Percentiles rank a stretch among this genome's conserved stretches.
phyloP scores from a whole-genome alignment of 2,888 invertebrate genomes.

The Cremastobaeus sp. region DNA sequence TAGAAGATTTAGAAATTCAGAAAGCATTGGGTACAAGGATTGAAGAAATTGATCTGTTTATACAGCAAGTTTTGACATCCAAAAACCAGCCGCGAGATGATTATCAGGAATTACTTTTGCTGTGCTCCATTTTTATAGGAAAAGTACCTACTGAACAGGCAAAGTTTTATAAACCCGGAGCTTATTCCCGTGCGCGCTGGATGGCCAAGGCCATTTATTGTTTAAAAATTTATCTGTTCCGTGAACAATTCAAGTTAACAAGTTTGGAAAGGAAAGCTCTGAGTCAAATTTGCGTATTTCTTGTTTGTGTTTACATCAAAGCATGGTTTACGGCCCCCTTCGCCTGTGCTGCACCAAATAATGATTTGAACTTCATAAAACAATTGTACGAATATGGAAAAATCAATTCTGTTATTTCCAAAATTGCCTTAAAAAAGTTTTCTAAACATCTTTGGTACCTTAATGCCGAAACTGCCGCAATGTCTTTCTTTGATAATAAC shows the following conservation, averaged over 20 bases:
- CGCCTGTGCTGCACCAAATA: not conserved
- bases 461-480: constrained; percentile 15
- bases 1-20: not conserved
- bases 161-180: constrained; percentile 1
- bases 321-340: constrained; percentile 12
- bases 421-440: constrained; percentile 11
- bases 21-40: not conserved
- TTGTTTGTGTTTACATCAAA: constrained; percentile 8
- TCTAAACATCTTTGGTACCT: constrained; percentile 35
- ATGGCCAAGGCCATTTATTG: constrained; percentile 17
- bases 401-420: constrained; percentile 2
- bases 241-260: constrained; percentile 1
- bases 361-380: constrained; percentile 24
- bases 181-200: constrained; percentile 16
- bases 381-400: not conserved
- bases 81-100: not conserved
- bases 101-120: not conserved
- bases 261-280: not conserved
- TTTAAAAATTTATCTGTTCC: constrained; percentile 18
- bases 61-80: not conserved
- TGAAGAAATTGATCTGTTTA: not conserved
- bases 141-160: not conserved
- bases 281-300: constrained; percentile 13
- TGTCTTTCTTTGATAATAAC: constrained; percentile 12
- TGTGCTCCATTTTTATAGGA: not conserved